Evolutionary conservation across 2,888 invertebrate genomes (phyloP), one percentile per base, ranked within the genome.

Genomic region (Syrista parreyssii): DNA sequence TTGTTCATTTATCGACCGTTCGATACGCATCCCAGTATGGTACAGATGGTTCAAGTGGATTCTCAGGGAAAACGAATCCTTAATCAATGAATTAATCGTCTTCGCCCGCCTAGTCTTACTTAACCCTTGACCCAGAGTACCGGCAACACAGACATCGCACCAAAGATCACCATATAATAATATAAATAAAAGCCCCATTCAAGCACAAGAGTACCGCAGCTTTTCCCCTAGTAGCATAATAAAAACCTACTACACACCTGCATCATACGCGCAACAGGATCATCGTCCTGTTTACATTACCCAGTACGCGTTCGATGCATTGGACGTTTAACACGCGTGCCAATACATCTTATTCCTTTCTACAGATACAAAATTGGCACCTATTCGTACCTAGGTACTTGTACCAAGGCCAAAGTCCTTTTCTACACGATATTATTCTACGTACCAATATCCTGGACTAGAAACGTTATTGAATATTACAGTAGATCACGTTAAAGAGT

Each of bases 71-170:
- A 86, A 86, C 84, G 81, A 81, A 82, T 83, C 84, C 85, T 85
- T 85, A 85, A 88, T 88, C 84, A 85, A 76, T 83, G 85, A 86
- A 88, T 88, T 88, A 89, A 88, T 89, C 86, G 85, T 84, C 80
- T 79, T 33, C 15, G 30, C 71, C 79, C 74, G 79, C 71, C 71
- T 33, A 33, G 33, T 33, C 71, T 30, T 33, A 6, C 30, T 33
- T 71, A 30, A 71, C 71, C 71, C 71, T 30, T 71, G 12, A 33
- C 71, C 33, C 71, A 31, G 55, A 55, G 55, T 23, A 23, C 55
- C 55, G 23, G 23, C 55, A 55, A 55, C 9, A 55, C 9, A 1
- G 23, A 55, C 55, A 55, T 23, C 55, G n/a, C n/a, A 6, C 55
- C 23, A 12, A 12, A 12, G 36, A 36, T 12, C 36, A 2, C 23